Conservation (phyloP, 2,797 vertebrate genomes). For the Capromys pilorides region DNA sequence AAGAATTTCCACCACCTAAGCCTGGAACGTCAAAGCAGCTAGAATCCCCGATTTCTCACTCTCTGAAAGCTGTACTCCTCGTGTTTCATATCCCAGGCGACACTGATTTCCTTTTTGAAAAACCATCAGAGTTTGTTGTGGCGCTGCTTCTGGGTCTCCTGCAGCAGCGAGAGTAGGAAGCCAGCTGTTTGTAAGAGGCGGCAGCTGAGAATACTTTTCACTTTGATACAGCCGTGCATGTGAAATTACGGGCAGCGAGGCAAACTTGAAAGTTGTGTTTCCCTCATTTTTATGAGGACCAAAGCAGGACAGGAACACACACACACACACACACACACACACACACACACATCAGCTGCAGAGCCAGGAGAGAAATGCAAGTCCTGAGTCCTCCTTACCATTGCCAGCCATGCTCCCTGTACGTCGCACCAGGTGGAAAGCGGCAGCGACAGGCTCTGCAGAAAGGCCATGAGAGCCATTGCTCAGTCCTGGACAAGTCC, state of each 20-base stretch:
- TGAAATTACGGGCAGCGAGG: background rate
- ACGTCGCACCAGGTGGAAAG: background rate
- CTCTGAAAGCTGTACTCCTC: background rate
- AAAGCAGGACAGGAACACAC: background rate
- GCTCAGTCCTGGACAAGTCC: constrained; percentile 52
- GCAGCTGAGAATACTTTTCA: constrained; percentile 28
- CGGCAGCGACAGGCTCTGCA: accelerated
- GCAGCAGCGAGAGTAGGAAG: constrained; percentile 64
- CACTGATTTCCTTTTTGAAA: background rate
- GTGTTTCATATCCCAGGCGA: background rate
- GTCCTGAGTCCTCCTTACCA: background rate
- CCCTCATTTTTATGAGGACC: background rate
- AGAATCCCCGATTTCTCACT: background rate
- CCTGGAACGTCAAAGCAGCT: background rate
- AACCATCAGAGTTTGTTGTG: background rate
- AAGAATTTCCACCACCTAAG: background rate
- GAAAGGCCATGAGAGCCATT: constrained; percentile 58
- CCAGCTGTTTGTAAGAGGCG: constrained; percentile 70
- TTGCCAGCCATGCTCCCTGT: background rate
- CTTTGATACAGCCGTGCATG: background rate
- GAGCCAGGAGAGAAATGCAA: accelerated
- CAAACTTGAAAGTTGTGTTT: background rate
- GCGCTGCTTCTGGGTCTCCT: background rate
- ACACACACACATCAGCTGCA: too few relatives aligned
- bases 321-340: too few relatives aligned